Evolutionary conservation across 1,140 invertebrate species (phyloP), one percentile per base, ranked within the genome.

Genomic region (Drosophila paulistorum): DNA sequence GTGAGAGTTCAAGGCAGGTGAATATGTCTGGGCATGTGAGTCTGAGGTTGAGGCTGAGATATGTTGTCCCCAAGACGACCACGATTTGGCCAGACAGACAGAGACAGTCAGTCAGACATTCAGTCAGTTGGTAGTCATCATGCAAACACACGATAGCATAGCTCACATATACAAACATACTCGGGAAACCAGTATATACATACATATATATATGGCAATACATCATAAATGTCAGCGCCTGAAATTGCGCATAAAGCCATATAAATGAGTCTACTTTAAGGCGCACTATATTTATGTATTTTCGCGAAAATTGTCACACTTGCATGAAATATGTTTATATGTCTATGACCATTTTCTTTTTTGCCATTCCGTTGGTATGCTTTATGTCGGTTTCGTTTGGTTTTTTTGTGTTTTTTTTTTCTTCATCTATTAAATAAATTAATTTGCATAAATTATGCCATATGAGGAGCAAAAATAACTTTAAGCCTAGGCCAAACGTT

Each of bases 211-310:
- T 35, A 51, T 68, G 77, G 74, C 54, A 76, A 87, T 89, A 81
- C 68, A 81, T 90, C 87, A 90, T 90, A 90, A 90, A 81, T 87
- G 87, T 90, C 87, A 90, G 74, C 89, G 80, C 57, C 70, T 78
- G 84, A 81, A 89, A 87, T 90, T 89, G 79, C 83, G 78, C 70
- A 90, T 75, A 90, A 90, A 90, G 87, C 82, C 89, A 90, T 90
- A 90, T 91, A 90, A 90, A 90, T 90, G 87, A 75, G 77, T 77
- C 80, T 90, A 77, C 83, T 90, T 84, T 81, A 77, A 84, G 83
- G 80, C 77, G 67, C 80, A 84, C 79, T 87, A 89, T 89, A 78
- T 87, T 89, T 89, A 77, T 78, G 80, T 84, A 87, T 77, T 80
- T 70, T 67, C 60, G 83, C 72, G 65, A 77, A 87, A 87, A 89